phyloP scores from a whole-genome alignment of 2,113 vertebrate genomes.

The Phylloscopus trochiloides region DNA sequence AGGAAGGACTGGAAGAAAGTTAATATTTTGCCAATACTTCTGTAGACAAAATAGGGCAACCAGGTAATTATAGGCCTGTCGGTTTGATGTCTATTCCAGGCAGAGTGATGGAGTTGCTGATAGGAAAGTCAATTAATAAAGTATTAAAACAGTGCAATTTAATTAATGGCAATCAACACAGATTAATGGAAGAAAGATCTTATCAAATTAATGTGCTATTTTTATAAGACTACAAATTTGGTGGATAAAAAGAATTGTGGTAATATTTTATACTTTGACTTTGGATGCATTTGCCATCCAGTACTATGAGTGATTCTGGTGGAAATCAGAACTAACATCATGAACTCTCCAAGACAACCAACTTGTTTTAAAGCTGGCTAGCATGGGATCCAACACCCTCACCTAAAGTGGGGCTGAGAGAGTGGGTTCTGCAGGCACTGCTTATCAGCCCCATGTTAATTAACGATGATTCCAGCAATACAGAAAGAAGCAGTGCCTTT shows the following conservation, averaged over 20 bases:
- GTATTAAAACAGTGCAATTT: constrained; percentile 53
- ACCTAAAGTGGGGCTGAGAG: background rate
- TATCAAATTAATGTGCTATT: constrained; percentile 53
- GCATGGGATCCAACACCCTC: background rate
- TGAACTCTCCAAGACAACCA: background rate
- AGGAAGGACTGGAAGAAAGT: background rate
- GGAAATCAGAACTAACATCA: background rate
- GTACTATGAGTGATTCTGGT: background rate
- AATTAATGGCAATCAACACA: constrained; percentile 61
- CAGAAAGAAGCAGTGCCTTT: background rate
- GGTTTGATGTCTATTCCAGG: constrained; percentile 5
- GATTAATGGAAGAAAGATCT: constrained; percentile 56
- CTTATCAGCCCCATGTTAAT: background rate
- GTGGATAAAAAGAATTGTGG: constrained; percentile 21
- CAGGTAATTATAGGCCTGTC: constrained; percentile 45
- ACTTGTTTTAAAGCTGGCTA: background rate
- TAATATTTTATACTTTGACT: background rate
- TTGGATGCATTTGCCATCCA: background rate
- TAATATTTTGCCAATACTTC: constrained; percentile 12
- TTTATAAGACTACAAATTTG: constrained; percentile 35
- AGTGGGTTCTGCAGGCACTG: background rate
- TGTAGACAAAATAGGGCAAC: constrained; percentile 43
- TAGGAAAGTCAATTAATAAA: constrained; percentile 57
- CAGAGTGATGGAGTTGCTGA: constrained; percentile 47
- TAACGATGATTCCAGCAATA: background rate